Conservation (phyloP, 2,113 vertebrate species). For the Gavialis gangeticus region DNA sequence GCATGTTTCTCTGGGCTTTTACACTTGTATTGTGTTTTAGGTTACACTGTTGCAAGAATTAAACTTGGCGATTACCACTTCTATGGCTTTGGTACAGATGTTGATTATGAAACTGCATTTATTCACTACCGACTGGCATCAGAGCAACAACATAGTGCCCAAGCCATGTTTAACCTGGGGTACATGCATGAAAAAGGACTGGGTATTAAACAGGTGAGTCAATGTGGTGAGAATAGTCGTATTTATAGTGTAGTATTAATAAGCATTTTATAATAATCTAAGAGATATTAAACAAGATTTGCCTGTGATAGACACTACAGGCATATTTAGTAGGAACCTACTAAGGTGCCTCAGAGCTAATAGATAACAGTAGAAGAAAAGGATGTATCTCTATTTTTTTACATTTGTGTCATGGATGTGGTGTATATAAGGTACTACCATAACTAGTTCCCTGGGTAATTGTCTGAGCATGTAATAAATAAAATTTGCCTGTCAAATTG, state of each 20-base stretch:
- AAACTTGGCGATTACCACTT: conserved; percentile 99
- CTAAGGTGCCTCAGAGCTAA: background rate
- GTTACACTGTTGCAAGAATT: conserved; percentile 95
- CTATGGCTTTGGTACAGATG: conserved; percentile 96
- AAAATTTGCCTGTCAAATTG: no score
- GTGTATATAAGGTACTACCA: no score
- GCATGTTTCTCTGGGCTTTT: background rate
- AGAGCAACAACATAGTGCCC: conserved; percentile 97
- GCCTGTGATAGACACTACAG: background rate
- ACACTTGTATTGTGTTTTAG: conserved; percentile 70
- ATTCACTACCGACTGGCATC: conserved; percentile 97
- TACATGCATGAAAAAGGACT: conserved; percentile 99
- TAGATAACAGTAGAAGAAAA: no score
- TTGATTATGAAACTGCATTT: conserved; percentile 96
- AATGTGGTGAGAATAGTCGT: background rate
- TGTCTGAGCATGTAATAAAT: no score
- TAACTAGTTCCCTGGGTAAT: no score
- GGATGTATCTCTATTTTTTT: no score
- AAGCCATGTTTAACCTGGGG: conserved; percentile 98
- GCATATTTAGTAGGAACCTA: background rate
- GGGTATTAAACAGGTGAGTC: conserved; percentile 94
- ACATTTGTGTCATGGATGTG: no score
- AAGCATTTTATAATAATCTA: background rate
- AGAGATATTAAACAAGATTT: background rate
- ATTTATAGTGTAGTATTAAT: background rate